These are phyloP conservation scores for Apodemus speciosus DNA, from an alignment of 2,113 vertebrate genomes.

Conservation along the genomic window DNA sequence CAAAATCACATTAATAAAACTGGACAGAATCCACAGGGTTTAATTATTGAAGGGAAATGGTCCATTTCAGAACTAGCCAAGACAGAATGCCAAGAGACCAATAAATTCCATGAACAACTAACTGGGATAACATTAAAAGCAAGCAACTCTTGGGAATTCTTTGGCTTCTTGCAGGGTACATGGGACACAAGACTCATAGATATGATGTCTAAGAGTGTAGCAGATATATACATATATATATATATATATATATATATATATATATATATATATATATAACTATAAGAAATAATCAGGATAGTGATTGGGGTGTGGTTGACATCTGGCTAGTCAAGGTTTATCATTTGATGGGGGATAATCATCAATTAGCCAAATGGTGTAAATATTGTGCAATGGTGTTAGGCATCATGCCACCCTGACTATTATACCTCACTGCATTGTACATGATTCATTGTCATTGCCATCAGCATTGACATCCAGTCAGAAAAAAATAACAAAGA, in stretches of 20 bases:
- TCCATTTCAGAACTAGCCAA: not conserved
- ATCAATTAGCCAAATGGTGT: accelerated
- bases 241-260: no score
- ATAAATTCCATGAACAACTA: not conserved
- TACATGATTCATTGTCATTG: not conserved
- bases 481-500: not conserved
- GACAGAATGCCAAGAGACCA: not conserved
- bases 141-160: not conserved
- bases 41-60: not conserved
- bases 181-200: not conserved
- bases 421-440: not conserved
- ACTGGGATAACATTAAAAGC: not conserved
- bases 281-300: not conserved
- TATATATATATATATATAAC: no score
- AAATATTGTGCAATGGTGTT: not conserved
- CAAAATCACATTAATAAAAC: not conserved
- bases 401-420: no score
- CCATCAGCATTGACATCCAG: not conserved
- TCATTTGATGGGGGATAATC: not conserved
- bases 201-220: not conserved
- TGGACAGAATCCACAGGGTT: not conserved
- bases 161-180: not conserved
- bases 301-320: not conserved
- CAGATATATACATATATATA: no score
- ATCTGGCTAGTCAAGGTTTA: not conserved